phyloP scores from a whole-genome alignment of 2,888 invertebrate genomes.

The Platycnemis pennipes region DNA sequence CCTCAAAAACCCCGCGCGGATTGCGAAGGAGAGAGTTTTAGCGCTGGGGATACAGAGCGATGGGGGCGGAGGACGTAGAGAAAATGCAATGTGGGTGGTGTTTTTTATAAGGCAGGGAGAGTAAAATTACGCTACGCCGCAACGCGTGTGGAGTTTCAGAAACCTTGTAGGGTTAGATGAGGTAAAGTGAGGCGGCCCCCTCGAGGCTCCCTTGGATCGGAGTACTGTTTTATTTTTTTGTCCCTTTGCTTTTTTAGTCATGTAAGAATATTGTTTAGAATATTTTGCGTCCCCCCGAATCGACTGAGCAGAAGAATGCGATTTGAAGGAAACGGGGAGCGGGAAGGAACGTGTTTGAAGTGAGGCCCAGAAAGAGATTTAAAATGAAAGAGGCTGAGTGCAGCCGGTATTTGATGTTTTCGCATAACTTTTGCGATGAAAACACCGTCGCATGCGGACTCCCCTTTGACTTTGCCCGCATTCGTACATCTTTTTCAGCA shows the following conservation, averaged over 20 bases:
- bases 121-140: not conserved
- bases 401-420: slow-evolving; percentile 23
- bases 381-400: not conserved
- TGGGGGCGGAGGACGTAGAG: not conserved
- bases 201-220: not conserved
- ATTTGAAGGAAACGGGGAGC: not conserved
- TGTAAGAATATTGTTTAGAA: not conserved
- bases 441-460: not conserved
- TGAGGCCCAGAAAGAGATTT: not conserved
- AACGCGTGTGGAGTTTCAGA: not conserved
- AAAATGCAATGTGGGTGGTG: not conserved
- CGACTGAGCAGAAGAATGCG: not conserved
- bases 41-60: not conserved
- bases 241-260: not conserved
- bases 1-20: not conserved
- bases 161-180: not conserved
- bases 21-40: not conserved
- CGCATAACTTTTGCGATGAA: not conserved
- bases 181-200: not conserved
- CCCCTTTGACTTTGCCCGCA: not conserved
- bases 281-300: not conserved
- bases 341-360: not conserved
- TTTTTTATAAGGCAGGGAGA: not conserved
- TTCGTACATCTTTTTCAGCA: not conserved
- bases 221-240: not conserved